Evolutionary conservation across 2,797 vertebrate genomes (phyloP), one percentile per base, ranked within the genome.

Genomic region (Eremophila alpestris): DNA sequence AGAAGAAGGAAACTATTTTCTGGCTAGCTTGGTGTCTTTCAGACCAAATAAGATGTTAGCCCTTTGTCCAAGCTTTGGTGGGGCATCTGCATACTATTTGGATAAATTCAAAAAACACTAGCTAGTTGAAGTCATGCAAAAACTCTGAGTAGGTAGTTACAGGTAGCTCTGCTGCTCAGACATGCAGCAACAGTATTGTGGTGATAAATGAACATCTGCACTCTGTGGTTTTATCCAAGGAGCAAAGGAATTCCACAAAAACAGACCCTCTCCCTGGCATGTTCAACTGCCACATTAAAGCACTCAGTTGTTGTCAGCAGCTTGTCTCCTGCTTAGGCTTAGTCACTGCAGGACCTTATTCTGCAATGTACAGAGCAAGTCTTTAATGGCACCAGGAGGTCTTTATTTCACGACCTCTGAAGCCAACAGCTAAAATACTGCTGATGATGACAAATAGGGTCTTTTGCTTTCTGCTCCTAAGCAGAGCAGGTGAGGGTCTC

Each of bases 1-100:
- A 69, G 67, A 96, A 90, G 63, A 62, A 82, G 49, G 30, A 91
- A 54, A 83, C 55, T 40, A 15, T 68, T 90, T 96, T 94, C 90
- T 14, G 16, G 20, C 16, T 27, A 52, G 27, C 56, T 85, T 64
- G 58, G 20, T 59, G 51, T 92, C 59, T 78, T 64, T 94, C 36
- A 93, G 46, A 40, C 21, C 38, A 79, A 93, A 70, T 17, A 78
- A 34, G 18, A 38, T 38, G 24, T 32, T 75, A 41, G 51, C 0
- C 0, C 19, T 74, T 34, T 40, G 32, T 9, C 20, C 23, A 70
- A 27, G 8, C 49, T 88, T 73, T 70, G 6, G 11, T 76, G 40
- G 14, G 21, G 13, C 27, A 45, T 82, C 45, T 48, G 41, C 11
- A 13, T 77, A 26, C 34, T 36, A 8, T 49, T 43, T 62, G 32